Evolutionary conservation across 2,888 invertebrate genomes (phyloP).

Genomic region (Nudaria mundana): DNA sequence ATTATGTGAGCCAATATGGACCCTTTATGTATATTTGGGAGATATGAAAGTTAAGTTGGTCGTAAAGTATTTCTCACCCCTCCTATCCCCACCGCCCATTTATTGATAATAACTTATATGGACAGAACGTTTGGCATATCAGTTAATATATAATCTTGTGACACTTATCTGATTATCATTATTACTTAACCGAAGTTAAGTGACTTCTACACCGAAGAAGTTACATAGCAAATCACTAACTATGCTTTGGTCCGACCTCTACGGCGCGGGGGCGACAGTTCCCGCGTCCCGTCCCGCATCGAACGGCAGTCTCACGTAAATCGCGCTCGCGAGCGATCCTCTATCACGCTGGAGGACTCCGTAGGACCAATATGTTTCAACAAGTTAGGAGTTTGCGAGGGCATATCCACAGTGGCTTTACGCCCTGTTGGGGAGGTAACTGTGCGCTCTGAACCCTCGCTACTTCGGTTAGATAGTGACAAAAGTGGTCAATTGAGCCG

Average conservation of each 20-base stretch:
- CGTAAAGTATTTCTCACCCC: no score
- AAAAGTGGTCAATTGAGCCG: conserved; percentile 69
- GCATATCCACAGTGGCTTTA: conserved; percentile 48
- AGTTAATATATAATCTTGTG: no score
- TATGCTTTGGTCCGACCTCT: conserved; percentile 39
- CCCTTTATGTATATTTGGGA: no score
- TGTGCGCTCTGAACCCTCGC: conserved; percentile 68
- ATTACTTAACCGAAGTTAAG: no score
- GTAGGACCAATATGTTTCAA: conserved; percentile 78
- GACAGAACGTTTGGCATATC: no score
- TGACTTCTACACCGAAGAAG: not conserved
- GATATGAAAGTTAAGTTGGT: no score
- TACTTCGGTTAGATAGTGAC: conserved; percentile 66
- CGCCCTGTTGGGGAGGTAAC: conserved; percentile 67
- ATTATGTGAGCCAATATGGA: no score
- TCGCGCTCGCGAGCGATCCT: conserved; percentile 73
- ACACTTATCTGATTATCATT: no score
- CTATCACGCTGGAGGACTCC: conserved; percentile 75
- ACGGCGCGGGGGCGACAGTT: conserved; percentile 46
- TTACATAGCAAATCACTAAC: conserved; percentile 46
- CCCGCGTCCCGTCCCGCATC: conserved; percentile 37
- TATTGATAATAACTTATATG: no score
- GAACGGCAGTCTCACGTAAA: conserved; percentile 64
- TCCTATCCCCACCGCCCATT: no score
- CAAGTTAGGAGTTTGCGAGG: conserved; percentile 71